phyloP scores from a whole-genome alignment of 2,113 vertebrate species.

The Prunella himalayana region DNA sequence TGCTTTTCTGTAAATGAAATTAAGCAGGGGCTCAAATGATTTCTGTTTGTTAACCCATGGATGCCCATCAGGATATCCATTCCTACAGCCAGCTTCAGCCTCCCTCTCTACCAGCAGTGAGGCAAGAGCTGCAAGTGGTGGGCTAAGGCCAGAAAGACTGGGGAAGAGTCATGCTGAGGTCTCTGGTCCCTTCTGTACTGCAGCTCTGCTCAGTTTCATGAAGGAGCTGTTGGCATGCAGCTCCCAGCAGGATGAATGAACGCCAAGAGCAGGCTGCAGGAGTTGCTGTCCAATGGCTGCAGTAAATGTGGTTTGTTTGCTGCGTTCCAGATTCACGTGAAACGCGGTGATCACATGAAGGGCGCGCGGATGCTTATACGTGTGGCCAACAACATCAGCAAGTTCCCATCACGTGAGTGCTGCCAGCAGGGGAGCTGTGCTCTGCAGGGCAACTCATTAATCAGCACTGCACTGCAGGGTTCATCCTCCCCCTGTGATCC shows the following conservation, averaged over 20 bases:
- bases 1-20: neutral
- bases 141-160: neutral
- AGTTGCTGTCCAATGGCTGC: neutral
- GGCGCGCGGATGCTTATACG: slow-evolving; percentile 95
- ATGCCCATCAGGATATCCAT: neutral
- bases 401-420: slow-evolving; percentile 92
- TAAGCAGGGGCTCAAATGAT: neutral
- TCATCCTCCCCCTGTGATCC: neutral
- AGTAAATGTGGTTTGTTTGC: neutral
- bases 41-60: neutral
- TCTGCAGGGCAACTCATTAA: neutral
- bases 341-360: slow-evolving; percentile 90
- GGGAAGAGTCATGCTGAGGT: neutral
- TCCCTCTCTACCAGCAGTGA: neutral
- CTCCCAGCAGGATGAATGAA: neutral
- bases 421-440: neutral
- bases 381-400: slow-evolving; percentile 98
- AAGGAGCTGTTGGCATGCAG: neutral
- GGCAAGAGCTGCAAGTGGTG: neutral
- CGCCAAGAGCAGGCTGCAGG: neutral
- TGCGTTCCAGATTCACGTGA: slow-evolving; percentile 86
- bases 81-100: neutral
- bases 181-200: neutral
- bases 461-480: neutral
- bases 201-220: neutral